phyloP scores from a whole-genome alignment of 1,140 invertebrate species.

The Holotrichia oblita region DNA sequence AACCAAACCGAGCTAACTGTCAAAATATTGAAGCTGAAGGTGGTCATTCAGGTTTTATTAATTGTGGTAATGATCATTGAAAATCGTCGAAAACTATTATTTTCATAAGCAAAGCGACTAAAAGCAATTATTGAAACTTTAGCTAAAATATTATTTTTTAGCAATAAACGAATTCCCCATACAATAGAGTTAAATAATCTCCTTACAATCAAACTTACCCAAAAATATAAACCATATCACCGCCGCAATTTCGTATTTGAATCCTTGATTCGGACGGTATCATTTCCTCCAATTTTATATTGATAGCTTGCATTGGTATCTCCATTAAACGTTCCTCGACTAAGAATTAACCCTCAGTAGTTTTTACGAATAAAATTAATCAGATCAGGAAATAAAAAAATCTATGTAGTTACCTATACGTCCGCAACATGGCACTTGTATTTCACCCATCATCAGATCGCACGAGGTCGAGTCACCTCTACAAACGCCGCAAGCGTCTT shows the following conservation, averaged over 20 bases:
- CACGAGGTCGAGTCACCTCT: conserved; percentile 70
- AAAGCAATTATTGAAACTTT: too few species aligned
- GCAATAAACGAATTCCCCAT: too few species aligned
- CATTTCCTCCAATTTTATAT: conserved; percentile 67
- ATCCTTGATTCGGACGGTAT: conserved; percentile 66
- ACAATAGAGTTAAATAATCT: too few species aligned
- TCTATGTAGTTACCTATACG: conserved; percentile 1
- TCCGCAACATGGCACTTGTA: conserved; percentile 26
- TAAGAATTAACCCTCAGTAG: conserved; percentile 44
- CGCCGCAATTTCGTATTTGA: conserved; percentile 61
- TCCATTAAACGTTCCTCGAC: conserved; percentile 65
- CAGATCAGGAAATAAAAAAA: conserved; percentile 7
- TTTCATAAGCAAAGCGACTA: too few species aligned
- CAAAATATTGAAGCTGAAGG: too few species aligned
- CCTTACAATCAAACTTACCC: too few species aligned
- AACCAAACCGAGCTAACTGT: too few species aligned
- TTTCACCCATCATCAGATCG: conserved; percentile 44
- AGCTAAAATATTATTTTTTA: too few species aligned
- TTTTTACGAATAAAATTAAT: background rate
- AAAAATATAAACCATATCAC: conserved; percentile 57
- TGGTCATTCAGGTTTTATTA: too few species aligned
- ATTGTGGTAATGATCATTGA: too few species aligned
- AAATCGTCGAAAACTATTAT: too few species aligned
- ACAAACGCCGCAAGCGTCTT: conserved; percentile 71
- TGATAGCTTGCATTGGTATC: conserved; percentile 66